phyloP scores from a whole-genome alignment of 2,113 vertebrate genomes.

The Sturnira hondurensis region DNA sequence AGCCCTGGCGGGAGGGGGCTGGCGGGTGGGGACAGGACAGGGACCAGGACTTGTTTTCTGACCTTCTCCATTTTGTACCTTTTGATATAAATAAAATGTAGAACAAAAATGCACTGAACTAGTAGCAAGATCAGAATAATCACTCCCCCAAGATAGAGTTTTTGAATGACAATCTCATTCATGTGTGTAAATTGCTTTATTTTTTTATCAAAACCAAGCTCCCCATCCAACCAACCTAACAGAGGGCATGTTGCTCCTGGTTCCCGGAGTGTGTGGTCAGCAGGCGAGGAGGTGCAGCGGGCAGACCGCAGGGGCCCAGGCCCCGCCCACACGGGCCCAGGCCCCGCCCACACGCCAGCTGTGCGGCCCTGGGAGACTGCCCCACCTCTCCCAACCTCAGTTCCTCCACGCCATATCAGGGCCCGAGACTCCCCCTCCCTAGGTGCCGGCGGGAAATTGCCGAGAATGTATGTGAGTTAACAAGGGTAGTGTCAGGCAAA shows the following conservation, averaged over 20 bases:
- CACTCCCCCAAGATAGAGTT: background rate
- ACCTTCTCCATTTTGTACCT: background rate
- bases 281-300: background rate
- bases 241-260: background rate
- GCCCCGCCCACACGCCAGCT: background rate
- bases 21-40: background rate
- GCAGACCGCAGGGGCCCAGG: background rate
- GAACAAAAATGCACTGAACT: background rate
- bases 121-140: background rate
- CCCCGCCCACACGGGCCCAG: background rate
- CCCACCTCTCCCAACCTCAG: background rate
- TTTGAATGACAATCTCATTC: background rate
- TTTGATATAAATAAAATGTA: background rate
- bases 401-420: background rate
- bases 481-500: background rate
- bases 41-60: background rate
- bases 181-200: background rate
- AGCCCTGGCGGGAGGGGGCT: background rate
- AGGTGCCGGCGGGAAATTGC: background rate
- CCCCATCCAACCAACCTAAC: background rate
- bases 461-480: background rate
- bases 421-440: background rate
- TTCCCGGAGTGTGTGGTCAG: background rate
- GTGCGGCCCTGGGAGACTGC: background rate
- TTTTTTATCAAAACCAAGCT: background rate